Conservation (phyloP, 2,888 invertebrate species). For the Zele albiditarsus region DNA sequence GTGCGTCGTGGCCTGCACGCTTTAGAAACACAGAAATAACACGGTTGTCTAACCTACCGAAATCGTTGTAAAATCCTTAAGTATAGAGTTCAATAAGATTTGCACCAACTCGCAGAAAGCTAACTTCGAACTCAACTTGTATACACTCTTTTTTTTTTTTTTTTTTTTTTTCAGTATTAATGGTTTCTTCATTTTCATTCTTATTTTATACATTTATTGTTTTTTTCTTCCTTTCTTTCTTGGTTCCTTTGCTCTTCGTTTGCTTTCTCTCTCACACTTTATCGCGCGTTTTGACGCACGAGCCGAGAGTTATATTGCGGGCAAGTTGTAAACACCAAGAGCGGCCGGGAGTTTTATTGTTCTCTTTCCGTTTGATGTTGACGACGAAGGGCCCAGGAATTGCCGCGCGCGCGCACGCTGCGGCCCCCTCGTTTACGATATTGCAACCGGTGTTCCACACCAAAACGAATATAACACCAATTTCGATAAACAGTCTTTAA, state of each 20-base stretch:
- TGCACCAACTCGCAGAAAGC: slow-evolving; percentile 24
- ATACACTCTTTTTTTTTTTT: not conserved
- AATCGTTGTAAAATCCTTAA: slow-evolving; percentile 53
- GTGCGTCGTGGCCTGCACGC: slow-evolving; percentile 5
- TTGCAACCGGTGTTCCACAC: slow-evolving; percentile 34
- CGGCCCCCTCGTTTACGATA: slow-evolving; percentile 31
- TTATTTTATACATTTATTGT: not conserved
- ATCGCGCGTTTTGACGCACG: slow-evolving; percentile 28
- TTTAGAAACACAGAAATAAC: slow-evolving; percentile 62
- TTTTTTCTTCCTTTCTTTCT: slow-evolving; percentile 10
- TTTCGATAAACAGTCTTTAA: not conserved
- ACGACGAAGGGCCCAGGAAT: not conserved
- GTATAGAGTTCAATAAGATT: slow-evolving; percentile 44
- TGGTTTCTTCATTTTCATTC: not conserved
- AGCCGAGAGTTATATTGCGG: slow-evolving; percentile 38
- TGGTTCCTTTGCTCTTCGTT: slow-evolving; percentile 4
- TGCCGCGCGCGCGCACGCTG: not conserved
- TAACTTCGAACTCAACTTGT: slow-evolving; percentile 2
- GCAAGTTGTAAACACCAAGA: slow-evolving; percentile 36
- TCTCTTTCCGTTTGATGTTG: slow-evolving; percentile 23
- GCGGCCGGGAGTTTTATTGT: slow-evolving; percentile 36
- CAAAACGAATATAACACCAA: slow-evolving; percentile 9
- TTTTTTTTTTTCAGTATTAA: not conserved
- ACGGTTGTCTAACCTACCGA: slow-evolving; percentile 48
- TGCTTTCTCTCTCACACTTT: slow-evolving; percentile 18